Base-by-base conservation (phyloP, 2,113 vertebrate species). In the Etheostoma cragini region DNA sequence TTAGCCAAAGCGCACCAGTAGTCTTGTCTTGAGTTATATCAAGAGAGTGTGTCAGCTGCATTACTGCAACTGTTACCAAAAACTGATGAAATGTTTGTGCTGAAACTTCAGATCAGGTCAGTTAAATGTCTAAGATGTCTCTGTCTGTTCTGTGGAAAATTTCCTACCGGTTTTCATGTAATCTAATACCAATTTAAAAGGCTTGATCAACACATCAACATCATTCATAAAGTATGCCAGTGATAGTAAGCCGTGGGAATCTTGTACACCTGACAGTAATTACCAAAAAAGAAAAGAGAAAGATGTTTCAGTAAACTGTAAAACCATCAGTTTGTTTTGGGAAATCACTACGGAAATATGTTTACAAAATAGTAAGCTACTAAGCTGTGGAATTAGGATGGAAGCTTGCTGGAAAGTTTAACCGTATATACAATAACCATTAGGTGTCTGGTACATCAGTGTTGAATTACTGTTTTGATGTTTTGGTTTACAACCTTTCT, bases 371-470 rank as follows among this genome's bases (percentile, higher is more conserved):
- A 78, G 15, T 49, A 61, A 76, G 62, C 73, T 47, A 56, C 79
- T 87, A 80, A 69, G 16, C 72, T 42, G 50, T 58, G 53, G 78
- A 84, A 80, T 87, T 82, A 78, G 75, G 71, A 81, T 67, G 45
- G 74, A 76, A 81, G 33, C 76, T 63, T 62, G 52, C 63, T 85
- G 42, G 62, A 16, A 70, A 72, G 73, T 87, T 92, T 88, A 47
- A 72, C 58, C 61, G 71, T 79, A 91, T 84, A 91, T 85, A 88
- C 78, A 35, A 42, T 15, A 90, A 89, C 88, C 73, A 91, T 93
- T 83, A 85, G 45, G 78, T n/a, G 57, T 69, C 47, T 56, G 82
- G 63, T 81, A 52, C 56, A 58, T 85, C 19, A 22, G 19, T 54
- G 57, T 73, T 26, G 72, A 88, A 91, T 87, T 72, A 68, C 78